Conservation (phyloP, 2,797 vertebrate genomes). For the Adelosebastes latens region DNA sequence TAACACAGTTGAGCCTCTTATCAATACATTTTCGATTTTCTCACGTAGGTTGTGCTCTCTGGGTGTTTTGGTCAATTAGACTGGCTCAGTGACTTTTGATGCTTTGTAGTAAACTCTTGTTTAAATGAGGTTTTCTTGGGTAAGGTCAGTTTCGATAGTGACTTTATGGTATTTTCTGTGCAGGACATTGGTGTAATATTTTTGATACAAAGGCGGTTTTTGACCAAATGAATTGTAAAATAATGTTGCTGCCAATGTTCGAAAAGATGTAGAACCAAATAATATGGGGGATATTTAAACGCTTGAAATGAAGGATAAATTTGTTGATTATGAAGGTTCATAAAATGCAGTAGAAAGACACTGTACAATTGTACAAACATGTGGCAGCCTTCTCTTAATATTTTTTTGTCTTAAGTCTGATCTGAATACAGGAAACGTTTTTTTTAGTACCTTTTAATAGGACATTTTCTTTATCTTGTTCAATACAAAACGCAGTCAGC, state of each 20-base stretch:
- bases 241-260: constrained; percentile 1
- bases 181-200: constrained; percentile 18
- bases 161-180: background rate
- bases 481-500: background rate
- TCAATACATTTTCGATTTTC: background rate
- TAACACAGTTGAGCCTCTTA: background rate
- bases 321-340: constrained; percentile 1
- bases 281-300: background rate
- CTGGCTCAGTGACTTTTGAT: background rate
- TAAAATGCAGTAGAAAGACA: constrained; percentile 5
- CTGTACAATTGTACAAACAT: background rate
- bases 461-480: background rate
- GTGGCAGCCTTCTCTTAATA: background rate
- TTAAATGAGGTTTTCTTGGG: background rate
- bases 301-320: constrained; percentile 14
- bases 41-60: background rate
- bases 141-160: background rate
- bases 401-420: background rate
- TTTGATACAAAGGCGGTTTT: constrained; percentile 47
- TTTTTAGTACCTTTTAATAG: background rate
- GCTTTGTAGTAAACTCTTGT: background rate
- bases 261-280: constrained; percentile 30
- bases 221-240: constrained; percentile 57
- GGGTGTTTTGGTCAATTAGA: background rate
- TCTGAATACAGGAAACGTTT: background rate